A percentile compares a stretch with the other conserved stretches of the same genome.
Evolutionary conservation across 2,888 invertebrate species (phyloP).

Genomic region (Andrena hattorfiana): DNA sequence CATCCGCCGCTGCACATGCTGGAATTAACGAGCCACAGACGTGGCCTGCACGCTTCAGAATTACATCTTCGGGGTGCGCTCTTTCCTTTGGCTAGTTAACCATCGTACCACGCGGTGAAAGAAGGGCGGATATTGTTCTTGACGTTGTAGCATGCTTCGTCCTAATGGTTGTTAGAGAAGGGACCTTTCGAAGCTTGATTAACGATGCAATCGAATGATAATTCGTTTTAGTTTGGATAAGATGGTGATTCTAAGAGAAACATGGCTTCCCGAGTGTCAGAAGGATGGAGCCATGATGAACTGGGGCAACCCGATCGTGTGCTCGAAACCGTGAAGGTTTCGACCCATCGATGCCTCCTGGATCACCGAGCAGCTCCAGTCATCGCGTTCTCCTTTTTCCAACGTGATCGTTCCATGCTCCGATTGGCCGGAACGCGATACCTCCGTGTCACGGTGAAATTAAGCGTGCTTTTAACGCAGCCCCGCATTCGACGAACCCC

Average conservation of each 20-base stretch:
- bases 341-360: conserved; percentile 68
- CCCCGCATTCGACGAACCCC: conserved; percentile 75
- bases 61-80: conserved; percentile 52
- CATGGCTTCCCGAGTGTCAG: not conserved
- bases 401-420: conserved; percentile 71
- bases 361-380: conserved; percentile 73
- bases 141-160: not conserved
- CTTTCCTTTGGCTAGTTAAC: conserved; percentile 24
- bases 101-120: not conserved
- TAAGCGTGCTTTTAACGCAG: conserved; percentile 77
- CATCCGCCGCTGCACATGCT: conserved; percentile 52
- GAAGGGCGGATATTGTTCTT: not conserved
- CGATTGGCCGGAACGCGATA: conserved; percentile 78
- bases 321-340: conserved; percentile 56
- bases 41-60: conserved; percentile 49
- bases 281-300: conserved; percentile 7
- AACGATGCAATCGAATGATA: too few relatives aligned
- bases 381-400: conserved; percentile 74
- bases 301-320: conserved; percentile 29
- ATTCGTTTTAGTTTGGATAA: too few relatives aligned
- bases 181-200: too few relatives aligned
- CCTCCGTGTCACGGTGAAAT: conserved; percentile 81
- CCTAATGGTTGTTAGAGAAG: not conserved
- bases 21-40: conserved; percentile 64
- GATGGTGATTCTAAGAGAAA: not conserved